Evolutionary conservation across 1,140 invertebrate genomes (phyloP).

Genomic region (Harpegnathos saltator): DNA sequence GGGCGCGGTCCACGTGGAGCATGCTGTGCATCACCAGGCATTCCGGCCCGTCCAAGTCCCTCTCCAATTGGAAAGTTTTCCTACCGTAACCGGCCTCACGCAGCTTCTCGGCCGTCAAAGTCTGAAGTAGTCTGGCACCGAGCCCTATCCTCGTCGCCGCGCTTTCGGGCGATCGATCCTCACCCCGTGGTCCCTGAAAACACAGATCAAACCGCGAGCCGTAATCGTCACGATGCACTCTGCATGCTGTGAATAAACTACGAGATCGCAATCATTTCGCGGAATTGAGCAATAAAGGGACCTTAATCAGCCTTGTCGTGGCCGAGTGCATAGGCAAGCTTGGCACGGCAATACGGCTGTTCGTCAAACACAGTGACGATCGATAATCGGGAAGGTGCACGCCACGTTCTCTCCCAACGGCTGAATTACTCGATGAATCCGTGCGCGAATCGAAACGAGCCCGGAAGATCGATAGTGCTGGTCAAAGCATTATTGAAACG

Average conservation of each 20-base stretch:
- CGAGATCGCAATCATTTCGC: conserved; percentile 13
- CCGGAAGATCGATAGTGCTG: too few relatives aligned
- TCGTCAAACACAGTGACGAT: conserved; percentile 19
- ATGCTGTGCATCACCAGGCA: conserved; percentile 90
- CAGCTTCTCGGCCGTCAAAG: conserved; percentile 95
- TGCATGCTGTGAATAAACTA: background rate
- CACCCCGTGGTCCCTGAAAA: conserved; percentile 87
- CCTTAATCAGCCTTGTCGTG: background rate
- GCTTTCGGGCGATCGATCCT: conserved; percentile 90
- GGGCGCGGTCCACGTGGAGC: conserved; percentile 90
- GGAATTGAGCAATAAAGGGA: conserved; percentile 18
- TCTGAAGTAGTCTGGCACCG: conserved; percentile 93
- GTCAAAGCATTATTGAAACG: too few relatives aligned
- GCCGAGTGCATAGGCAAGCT: background rate
- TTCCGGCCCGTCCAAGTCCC: conserved; percentile 87
- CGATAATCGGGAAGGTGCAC: conserved; percentile 30
- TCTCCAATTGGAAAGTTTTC: conserved; percentile 93
- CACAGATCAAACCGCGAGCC: background rate
- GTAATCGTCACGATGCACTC: background rate
- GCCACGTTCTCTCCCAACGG: conserved; percentile 21
- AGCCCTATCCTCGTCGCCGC: conserved; percentile 92
- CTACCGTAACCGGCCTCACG: conserved; percentile 91
- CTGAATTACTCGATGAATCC: conserved; percentile 44
- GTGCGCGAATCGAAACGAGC: background rate
- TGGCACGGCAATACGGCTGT: background rate